These are phyloP conservation scores for Eulemur coronatus DNA, from an alignment of 2,797 vertebrate genomes.

Conservation along the genomic window DNA sequence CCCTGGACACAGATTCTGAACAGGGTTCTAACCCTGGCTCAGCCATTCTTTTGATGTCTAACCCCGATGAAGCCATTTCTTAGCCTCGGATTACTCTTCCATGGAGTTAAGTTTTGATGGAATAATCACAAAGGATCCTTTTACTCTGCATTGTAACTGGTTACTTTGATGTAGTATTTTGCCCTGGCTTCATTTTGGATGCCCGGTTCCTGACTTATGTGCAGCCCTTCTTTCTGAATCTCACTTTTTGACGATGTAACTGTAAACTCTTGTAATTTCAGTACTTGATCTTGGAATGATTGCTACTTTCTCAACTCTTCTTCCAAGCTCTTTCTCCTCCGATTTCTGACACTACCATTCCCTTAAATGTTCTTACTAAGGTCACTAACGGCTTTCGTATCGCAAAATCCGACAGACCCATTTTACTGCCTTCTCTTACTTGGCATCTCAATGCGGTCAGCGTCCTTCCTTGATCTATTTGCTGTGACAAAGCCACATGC, in stretches of 20 bases:
- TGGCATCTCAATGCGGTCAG: background rate
- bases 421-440: background rate
- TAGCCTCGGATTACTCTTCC: background rate
- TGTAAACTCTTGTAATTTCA: background rate
- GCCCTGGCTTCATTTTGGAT: background rate
- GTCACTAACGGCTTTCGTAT: background rate
- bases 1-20: fast-evolving
- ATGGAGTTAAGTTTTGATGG: background rate
- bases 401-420: background rate
- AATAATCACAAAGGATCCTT: background rate
- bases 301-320: background rate
- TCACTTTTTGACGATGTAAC: background rate
- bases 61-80: background rate
- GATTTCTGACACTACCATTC: background rate
- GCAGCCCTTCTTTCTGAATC: background rate
- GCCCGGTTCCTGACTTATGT: background rate
- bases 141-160: background rate
- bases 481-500: background rate
- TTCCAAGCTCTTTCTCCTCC: background rate
- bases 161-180: background rate
- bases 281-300: background rate
- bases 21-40: background rate
- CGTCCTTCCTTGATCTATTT: background rate
- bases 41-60: background rate
- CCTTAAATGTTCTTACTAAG: background rate